A percentile compares a stretch with the other conserved stretches of the same genome.
Conservation (phyloP, 2,113 vertebrate genomes). For the Glaucomys volans region DNA sequence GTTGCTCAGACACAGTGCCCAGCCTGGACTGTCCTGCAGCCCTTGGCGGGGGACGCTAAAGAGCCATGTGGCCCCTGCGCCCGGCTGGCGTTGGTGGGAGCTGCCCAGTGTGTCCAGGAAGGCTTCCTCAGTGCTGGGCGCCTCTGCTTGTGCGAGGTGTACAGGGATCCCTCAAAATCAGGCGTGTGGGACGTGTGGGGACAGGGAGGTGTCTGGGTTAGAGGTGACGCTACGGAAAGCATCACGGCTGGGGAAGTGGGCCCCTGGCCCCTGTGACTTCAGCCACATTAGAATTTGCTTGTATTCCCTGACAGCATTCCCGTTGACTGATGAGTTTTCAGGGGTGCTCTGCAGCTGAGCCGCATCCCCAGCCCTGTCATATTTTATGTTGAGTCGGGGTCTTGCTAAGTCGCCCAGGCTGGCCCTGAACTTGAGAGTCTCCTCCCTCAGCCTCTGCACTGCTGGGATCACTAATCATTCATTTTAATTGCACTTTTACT, state of each 20-base stretch:
- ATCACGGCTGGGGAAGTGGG: neutral
- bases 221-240: neutral
- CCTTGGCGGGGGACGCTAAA: neutral
- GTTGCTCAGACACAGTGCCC: neutral
- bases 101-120: neutral
- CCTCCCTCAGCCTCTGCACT: too few species aligned
- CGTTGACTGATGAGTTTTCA: neutral
- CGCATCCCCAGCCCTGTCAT: neutral
- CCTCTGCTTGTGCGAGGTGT: neutral
- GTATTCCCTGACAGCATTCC: neutral
- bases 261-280: neutral
- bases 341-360: too few species aligned
- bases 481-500: conserved; percentile 45
- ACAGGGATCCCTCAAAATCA: neutral
- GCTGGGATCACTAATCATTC: neutral
- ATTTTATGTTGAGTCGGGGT: neutral
- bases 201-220: neutral
- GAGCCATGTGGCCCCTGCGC: neutral
- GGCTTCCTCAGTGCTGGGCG: neutral
- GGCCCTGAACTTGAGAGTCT: neutral
- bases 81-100: neutral
- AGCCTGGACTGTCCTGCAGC: neutral
- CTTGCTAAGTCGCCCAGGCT: too few species aligned
- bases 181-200: neutral
- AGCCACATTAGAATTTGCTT: neutral